Percentiles rank a stretch among this genome's conserved stretches.
These are phyloP conservation scores for Caenorhabditis zanzibari DNA, from an alignment of 2,888 invertebrate genomes.

Conservation along the genomic window DNA sequence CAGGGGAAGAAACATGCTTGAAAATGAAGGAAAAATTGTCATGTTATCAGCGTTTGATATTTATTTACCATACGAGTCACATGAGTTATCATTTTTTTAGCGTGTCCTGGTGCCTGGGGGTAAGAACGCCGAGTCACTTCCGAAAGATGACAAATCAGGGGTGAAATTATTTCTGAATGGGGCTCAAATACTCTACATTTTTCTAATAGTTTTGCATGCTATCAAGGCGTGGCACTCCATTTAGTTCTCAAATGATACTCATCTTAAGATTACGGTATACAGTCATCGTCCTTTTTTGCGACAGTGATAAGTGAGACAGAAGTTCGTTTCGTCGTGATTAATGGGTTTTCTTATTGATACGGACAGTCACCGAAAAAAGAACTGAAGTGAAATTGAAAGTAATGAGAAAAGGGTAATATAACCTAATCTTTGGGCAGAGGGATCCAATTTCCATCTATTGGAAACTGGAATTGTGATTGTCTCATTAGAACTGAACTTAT, in stretches of 20 bases:
- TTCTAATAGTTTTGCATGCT: not conserved
- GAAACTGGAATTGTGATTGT: not conserved
- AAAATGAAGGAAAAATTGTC: constrained; percentile 30
- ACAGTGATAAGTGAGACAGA: constrained; percentile 25
- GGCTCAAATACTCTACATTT: not conserved
- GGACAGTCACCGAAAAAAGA: constrained; percentile 6
- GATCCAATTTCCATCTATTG: not conserved
- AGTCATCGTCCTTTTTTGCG: not conserved
- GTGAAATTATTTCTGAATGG: constrained; percentile 13
- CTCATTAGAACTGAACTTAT: too few relatives aligned
- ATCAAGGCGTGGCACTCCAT: constrained; percentile 3
- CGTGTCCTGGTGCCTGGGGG: constrained; percentile 43
- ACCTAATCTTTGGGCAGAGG: constrained; percentile 15
- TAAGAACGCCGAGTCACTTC: constrained; percentile 37
- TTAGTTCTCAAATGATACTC: constrained; percentile 1
- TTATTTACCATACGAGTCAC: constrained; percentile 56
- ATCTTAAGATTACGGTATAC: not conserved
- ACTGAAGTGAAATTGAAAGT: constrained; percentile 10
- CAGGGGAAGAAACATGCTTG: constrained; percentile 42
- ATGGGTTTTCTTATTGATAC: constrained; percentile 27
- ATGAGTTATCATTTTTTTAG: constrained; percentile 58
- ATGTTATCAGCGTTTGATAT: constrained; percentile 45
- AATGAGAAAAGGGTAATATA: constrained; percentile 13
- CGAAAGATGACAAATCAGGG: constrained; percentile 34
- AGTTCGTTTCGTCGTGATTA: constrained; percentile 27